Conservation (phyloP, 2,888 invertebrate genomes). For the Enchytraeus crypticus region DNA sequence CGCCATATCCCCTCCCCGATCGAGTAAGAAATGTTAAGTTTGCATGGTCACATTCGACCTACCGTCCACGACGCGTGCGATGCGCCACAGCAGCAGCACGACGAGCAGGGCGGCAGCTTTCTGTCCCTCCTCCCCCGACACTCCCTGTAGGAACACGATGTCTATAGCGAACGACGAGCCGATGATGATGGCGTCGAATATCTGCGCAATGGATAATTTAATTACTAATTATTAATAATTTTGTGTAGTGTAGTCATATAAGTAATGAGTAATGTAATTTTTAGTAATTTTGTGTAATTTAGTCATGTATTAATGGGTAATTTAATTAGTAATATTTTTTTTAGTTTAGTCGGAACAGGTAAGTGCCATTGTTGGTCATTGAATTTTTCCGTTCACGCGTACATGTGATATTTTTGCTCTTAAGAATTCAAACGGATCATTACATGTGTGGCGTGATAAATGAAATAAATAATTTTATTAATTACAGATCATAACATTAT, state of each 20-base stretch:
- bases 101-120: slow-evolving; percentile 29
- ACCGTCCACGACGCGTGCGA: slow-evolving; percentile 28
- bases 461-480: too few relatives aligned
- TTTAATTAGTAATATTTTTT: not conserved
- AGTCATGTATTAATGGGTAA: not conserved
- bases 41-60: not conserved
- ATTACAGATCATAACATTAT: too few relatives aligned
- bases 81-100: slow-evolving; percentile 27
- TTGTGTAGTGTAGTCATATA: not conserved
- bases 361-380: too few relatives aligned
- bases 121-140: slow-evolving; percentile 27
- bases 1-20: not conserved
- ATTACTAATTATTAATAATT: not conserved
- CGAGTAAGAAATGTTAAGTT: not conserved
- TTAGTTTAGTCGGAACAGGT: too few relatives aligned
- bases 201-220: too few relatives aligned
- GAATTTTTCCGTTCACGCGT: too few relatives aligned
- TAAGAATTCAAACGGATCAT: too few relatives aligned
- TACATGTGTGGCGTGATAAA: too few relatives aligned
- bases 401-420: too few relatives aligned
- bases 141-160: slow-evolving; percentile 26
- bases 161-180: slow-evolving; percentile 26
- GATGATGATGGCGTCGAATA: slow-evolving; percentile 29
- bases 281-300: not conserved
- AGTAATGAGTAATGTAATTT: too few relatives aligned